phyloP scores from a whole-genome alignment of 2,888 invertebrate genomes.

The Caenorhabditis macrosperma region DNA sequence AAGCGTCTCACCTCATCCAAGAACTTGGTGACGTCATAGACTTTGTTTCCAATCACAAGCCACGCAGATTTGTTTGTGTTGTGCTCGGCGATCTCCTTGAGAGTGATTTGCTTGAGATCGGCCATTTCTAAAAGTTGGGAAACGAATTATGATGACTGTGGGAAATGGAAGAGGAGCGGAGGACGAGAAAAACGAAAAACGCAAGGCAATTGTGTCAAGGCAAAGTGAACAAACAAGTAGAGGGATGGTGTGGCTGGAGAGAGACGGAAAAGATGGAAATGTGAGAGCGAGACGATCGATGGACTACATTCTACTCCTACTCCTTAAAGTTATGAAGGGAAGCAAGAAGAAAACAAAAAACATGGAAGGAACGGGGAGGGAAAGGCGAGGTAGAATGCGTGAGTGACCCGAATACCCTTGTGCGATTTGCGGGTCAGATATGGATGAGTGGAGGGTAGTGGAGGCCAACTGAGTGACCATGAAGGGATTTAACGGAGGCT shows the following conservation, averaged over 20 bases:
- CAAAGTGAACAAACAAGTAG: constrained; percentile 48
- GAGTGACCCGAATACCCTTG: constrained; percentile 28
- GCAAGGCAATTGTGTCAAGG: constrained; percentile 12
- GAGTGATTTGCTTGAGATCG: constrained; percentile 56
- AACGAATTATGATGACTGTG: neutral
- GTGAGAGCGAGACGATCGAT: constrained; percentile 11
- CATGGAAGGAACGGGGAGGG: neutral
- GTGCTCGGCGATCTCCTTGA: constrained; percentile 76
- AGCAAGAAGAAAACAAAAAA: neutral
- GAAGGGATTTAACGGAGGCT: constrained; percentile 29
- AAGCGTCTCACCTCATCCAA: constrained; percentile 74
- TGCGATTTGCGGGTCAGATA: neutral
- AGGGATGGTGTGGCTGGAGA: neutral
- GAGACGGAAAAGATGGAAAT: constrained; percentile 7
- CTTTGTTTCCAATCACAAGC: constrained; percentile 79
- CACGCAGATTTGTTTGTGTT: constrained; percentile 75
- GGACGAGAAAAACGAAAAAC: neutral
- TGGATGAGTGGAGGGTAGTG: neutral
- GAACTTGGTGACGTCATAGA: constrained; percentile 79
- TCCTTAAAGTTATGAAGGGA: constrained; percentile 14
- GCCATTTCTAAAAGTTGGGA: constrained; percentile 34
- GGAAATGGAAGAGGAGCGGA: neutral
- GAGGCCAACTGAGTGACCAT: neutral
- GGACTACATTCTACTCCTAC: constrained; percentile 21
- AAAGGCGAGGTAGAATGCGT: neutral